These are phyloP conservation scores for Brevimyrus niger DNA, from an alignment of 2,113 vertebrate species.

Conservation along the genomic window DNA sequence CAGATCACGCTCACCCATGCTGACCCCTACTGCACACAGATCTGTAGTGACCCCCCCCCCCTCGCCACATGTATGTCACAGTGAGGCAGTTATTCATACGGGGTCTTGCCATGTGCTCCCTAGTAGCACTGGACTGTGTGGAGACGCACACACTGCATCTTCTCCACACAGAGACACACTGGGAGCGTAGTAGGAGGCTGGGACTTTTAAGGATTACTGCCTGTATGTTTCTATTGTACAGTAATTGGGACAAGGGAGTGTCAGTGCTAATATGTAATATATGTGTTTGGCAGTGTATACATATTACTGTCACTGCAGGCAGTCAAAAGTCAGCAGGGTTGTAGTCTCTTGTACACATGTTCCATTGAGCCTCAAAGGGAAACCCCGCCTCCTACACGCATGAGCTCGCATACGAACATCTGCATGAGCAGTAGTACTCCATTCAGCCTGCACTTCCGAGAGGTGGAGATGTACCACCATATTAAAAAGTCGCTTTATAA, in stretches of 20 bases:
- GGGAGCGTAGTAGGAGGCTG: background rate
- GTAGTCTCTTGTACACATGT: background rate
- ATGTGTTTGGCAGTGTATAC: background rate
- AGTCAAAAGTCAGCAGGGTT: background rate
- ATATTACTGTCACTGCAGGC: background rate
- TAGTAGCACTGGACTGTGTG: background rate
- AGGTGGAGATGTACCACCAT: background rate
- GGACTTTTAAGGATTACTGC: background rate
- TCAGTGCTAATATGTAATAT: background rate
- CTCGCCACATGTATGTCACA: background rate
- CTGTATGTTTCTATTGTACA: background rate
- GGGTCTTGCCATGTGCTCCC: background rate
- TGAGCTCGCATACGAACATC: background rate
- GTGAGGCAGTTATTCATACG: background rate
- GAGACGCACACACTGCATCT: background rate
- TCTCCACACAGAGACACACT: background rate
- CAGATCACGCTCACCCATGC: background rate
- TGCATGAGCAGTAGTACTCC: background rate
- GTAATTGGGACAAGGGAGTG: background rate
- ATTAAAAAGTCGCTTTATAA: background rate
- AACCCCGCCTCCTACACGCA: background rate
- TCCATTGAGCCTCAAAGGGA: background rate
- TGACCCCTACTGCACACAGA: background rate
- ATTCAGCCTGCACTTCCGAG: background rate
- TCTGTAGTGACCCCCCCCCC: background rate